Conservation (phyloP, 2,797 vertebrate genomes). For the Morelia viridis region DNA sequence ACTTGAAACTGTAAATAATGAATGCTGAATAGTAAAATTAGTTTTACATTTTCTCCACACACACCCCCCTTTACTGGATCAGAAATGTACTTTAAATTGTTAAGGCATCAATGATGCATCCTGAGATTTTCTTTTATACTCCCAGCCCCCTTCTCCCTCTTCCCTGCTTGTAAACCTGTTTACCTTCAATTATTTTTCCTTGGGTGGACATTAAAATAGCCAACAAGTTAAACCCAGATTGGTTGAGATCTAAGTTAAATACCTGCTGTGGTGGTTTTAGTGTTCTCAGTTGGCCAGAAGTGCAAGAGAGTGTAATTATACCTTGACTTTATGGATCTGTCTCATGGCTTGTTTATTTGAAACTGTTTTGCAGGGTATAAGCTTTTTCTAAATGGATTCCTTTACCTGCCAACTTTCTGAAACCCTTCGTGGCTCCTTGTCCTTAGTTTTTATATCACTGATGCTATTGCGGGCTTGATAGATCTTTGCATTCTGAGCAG, state of each 20-base stretch:
- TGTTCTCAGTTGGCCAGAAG: slow-evolving; percentile 62
- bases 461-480: background rate
- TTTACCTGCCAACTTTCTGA: slow-evolving; percentile 15
- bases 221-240: slow-evolving; percentile 51
- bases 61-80: background rate
- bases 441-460: background rate
- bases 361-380: slow-evolving; percentile 37
- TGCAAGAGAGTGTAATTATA: slow-evolving; percentile 62
- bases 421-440: background rate
- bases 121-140: slow-evolving; percentile 21
- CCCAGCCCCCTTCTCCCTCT: background rate
- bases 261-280: slow-evolving; percentile 53
- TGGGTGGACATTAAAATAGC: slow-evolving; percentile 49
- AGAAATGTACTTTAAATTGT: slow-evolving; percentile 52
- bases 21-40: slow-evolving; percentile 52
- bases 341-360: slow-evolving; percentile 29
- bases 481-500: background rate
- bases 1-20: slow-evolving; percentile 52
- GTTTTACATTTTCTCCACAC: background rate
- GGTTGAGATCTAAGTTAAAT: slow-evolving; percentile 51
- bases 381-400: slow-evolving; percentile 52
- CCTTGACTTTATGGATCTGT: slow-evolving; percentile 53
- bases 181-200: slow-evolving; percentile 45
- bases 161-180: slow-evolving; percentile 31
- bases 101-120: slow-evolving; percentile 40